phyloP scores from a whole-genome alignment of 2,113 vertebrate genomes.

The Aythya baeri region DNA sequence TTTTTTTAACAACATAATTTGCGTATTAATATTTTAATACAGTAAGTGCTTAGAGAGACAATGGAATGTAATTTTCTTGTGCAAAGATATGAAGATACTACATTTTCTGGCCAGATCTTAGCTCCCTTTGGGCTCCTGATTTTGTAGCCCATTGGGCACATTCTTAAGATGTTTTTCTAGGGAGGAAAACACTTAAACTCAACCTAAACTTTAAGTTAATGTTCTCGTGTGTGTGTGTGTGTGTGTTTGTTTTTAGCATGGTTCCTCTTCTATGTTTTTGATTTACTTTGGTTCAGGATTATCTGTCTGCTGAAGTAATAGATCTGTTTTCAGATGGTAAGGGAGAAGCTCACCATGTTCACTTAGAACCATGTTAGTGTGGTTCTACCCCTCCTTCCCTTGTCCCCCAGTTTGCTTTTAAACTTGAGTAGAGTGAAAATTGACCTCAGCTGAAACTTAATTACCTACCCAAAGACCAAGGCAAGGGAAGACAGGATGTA shows the following conservation, averaged over 20 bases:
- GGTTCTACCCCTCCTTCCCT: background rate
- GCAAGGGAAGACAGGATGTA: background rate
- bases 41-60: background rate
- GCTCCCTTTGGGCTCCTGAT: background rate
- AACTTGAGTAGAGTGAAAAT: background rate
- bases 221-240: background rate
- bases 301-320: background rate
- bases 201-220: background rate
- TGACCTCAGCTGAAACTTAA: background rate
- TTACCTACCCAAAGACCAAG: background rate
- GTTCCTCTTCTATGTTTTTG: background rate
- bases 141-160: background rate
- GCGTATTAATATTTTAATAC: constrained; percentile 12
- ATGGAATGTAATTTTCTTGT: background rate
- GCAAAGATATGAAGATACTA: background rate
- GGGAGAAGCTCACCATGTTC: background rate
- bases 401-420: background rate
- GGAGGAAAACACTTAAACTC: background rate
- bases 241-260: background rate
- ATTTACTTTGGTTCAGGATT: background rate
- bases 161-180: background rate
- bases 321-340: background rate
- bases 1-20: background rate
- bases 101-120: background rate
- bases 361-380: background rate